Percentiles rank a stretch among this genome's conserved stretches.
These are phyloP conservation scores for Panagrolaimus sp. DNA, from an alignment of 1,140 invertebrate species.

Conservation along the genomic window DNA sequence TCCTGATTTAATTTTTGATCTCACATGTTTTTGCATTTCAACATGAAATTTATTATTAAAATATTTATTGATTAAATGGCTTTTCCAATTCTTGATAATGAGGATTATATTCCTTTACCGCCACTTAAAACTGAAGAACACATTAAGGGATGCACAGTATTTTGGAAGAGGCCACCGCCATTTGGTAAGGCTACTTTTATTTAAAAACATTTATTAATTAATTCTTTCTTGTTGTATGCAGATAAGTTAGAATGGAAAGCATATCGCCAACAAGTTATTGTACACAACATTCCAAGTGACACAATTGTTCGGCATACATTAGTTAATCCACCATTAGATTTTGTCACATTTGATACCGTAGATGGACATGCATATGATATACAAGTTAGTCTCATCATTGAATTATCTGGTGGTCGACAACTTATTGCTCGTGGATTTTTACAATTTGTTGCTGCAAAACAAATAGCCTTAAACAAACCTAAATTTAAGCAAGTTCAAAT, in stretches of 20 bases:
- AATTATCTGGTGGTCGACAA: neutral
- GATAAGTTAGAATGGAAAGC: neutral
- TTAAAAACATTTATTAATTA: no score
- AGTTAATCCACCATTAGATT: neutral
- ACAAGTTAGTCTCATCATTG: neutral
- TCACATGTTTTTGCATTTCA: no score
- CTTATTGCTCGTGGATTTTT: neutral
- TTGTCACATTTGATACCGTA: neutral
- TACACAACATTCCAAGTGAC: neutral
- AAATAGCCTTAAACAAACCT: neutral
- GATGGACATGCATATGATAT: slow-evolving; percentile 2
- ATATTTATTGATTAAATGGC: no score
- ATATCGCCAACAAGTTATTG: neutral
- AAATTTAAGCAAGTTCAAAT: no score
- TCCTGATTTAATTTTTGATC: no score
- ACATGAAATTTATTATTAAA: no score
- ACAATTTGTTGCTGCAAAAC: neutral
- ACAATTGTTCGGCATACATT: neutral
- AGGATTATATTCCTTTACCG: no score
- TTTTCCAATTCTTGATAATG: no score
- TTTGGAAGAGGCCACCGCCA: neutral
- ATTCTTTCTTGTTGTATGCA: neutral
- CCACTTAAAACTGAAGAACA: no score
- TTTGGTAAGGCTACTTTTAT: neutral
- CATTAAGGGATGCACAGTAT: neutral